A percentile compares a stretch with the other conserved stretches of the same genome.
Conservation (phyloP, 1,140 invertebrate species). For the Drosophila pruinosa region DNA sequence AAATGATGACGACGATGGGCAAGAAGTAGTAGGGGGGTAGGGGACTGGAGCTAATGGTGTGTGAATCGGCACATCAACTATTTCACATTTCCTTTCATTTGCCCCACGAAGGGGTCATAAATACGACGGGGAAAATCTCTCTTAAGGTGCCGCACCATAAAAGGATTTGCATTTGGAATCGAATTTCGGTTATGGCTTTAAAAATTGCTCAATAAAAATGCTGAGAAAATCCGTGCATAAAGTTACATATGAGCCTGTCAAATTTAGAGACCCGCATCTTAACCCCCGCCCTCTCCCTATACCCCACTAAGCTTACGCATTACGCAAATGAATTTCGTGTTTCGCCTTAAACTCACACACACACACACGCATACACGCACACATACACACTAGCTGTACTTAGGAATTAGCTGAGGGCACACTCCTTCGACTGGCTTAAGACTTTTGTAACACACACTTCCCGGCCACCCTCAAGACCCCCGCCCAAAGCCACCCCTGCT, state of each 20-base stretch:
- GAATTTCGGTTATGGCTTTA: slow-evolving; percentile 44
- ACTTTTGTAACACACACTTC: slow-evolving; percentile 30
- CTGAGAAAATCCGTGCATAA: slow-evolving; percentile 58
- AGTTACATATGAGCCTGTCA: slow-evolving; percentile 54
- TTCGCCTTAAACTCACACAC: slow-evolving; percentile 5
- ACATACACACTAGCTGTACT: slow-evolving; percentile 17
- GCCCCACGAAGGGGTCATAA: slow-evolving; percentile 21
- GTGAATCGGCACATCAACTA: slow-evolving; percentile 60
- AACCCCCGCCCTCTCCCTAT: not conserved
- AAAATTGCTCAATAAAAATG: slow-evolving; percentile 52
- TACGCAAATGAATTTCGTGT: slow-evolving; percentile 71
- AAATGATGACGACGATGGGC: not conserved
- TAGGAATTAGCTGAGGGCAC: slow-evolving; percentile 70
- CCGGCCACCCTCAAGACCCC: not conserved
- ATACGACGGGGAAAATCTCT: slow-evolving; percentile 4
- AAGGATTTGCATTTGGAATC: slow-evolving; percentile 50
- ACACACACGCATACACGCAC: not conserved
- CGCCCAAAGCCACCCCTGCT: slow-evolving; percentile 13
- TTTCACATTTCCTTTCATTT: slow-evolving; percentile 64
- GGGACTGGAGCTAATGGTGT: slow-evolving; percentile 36
- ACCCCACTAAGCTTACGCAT: slow-evolving; percentile 47
- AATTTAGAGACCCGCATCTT: slow-evolving; percentile 27
- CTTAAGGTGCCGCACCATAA: slow-evolving; percentile 20
- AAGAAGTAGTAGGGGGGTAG: too few relatives aligned
- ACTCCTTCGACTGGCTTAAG: slow-evolving; percentile 66